These are phyloP conservation scores for Uropsilus gracilis DNA, from an alignment of 2,113 vertebrate species.

Conservation along the genomic window DNA sequence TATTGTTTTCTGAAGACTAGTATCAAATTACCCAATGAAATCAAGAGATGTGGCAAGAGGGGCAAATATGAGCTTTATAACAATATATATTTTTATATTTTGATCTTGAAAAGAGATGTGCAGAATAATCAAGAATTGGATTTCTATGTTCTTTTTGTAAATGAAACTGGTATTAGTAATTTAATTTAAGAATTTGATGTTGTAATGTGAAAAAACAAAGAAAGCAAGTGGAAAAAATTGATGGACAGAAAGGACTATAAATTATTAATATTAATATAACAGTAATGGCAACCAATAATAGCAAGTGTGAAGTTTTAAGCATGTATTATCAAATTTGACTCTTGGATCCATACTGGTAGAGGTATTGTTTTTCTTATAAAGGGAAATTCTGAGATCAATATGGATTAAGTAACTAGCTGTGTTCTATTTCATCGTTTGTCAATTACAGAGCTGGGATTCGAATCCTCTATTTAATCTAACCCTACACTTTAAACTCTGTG, in stretches of 20 bases:
- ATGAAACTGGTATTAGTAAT: not conserved
- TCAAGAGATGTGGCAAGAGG: not conserved
- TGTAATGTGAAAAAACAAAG: not conserved
- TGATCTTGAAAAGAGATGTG: not conserved
- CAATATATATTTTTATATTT: not conserved
- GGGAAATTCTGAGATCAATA: not conserved
- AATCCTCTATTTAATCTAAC: not conserved
- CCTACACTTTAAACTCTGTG: not conserved
- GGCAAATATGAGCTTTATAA: not conserved
- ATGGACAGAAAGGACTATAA: not conserved
- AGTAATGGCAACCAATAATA: not conserved
- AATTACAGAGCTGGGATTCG: not conserved
- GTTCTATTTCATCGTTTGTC: not conserved
- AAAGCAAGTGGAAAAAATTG: not conserved
- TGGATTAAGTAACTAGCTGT: not conserved
- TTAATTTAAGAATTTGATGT: not conserved
- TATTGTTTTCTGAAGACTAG: not conserved
- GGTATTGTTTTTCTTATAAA: not conserved
- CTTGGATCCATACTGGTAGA: not conserved
- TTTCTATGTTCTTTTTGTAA: not conserved
- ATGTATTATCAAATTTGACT: not conserved
- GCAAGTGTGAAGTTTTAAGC: not conserved
- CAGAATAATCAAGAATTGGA: not conserved
- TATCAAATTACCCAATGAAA: not conserved
- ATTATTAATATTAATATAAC: not conserved